These are phyloP conservation scores for Anthoscopus minutus DNA, from an alignment of 2,113 vertebrate species.

Conservation along the genomic window DNA sequence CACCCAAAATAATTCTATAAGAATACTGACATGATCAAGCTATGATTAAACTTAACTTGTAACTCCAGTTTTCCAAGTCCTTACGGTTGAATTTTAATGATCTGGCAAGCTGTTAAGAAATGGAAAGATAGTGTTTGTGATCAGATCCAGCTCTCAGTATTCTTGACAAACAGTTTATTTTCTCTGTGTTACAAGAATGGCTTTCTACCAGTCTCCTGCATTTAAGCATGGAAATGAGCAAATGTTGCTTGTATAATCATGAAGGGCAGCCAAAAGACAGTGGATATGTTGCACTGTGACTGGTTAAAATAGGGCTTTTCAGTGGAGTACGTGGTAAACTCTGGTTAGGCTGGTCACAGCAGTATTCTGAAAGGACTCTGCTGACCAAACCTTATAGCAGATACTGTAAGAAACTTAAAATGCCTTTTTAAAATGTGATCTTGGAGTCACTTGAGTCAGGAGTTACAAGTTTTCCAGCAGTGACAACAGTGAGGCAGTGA, in stretches of 20 bases:
- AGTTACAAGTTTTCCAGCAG: background rate
- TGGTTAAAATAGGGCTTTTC: background rate
- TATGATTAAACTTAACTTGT: background rate
- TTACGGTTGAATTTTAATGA: background rate
- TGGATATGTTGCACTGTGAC: background rate
- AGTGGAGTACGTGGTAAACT: background rate
- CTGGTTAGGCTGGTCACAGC: background rate
- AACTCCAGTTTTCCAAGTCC: background rate
- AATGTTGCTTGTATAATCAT: background rate
- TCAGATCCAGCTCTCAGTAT: background rate
- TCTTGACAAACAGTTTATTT: background rate
- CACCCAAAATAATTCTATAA: conserved; percentile 30
- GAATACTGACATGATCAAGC: conserved; percentile 9
- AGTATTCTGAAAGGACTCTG: background rate
- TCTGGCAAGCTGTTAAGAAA: conserved; percentile 1
- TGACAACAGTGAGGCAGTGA: background rate
- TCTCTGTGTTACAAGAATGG: background rate
- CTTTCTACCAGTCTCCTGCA: background rate
- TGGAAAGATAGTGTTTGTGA: background rate
- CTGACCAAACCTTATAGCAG: background rate
- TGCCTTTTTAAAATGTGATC: background rate
- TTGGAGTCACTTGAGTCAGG: background rate
- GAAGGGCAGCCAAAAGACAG: background rate
- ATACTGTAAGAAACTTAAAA: background rate
- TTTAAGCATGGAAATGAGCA: background rate